A percentile compares a stretch with the other conserved stretches of the same genome.
Conservation (phyloP, 2,888 invertebrate genomes). For the Taphrorychus bicolor region DNA sequence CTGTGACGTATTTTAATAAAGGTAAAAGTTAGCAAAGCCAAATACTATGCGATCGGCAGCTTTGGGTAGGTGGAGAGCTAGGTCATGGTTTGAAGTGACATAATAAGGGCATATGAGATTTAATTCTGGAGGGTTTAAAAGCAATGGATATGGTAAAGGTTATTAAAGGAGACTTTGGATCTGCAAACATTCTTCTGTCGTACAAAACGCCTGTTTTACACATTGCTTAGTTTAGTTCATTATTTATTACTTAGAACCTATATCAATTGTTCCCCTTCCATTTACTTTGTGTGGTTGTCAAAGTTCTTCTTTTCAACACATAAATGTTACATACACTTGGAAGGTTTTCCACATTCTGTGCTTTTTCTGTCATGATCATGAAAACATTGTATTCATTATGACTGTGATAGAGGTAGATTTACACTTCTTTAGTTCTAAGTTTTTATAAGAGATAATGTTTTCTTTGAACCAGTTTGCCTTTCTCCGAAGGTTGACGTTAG, state of each 20-base stretch:
- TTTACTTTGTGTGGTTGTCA: too few species aligned
- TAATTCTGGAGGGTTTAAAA: conserved; percentile 24
- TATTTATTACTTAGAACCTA: conserved; percentile 10
- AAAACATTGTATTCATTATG: conserved; percentile 15
- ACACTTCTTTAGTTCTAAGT: conserved; percentile 9
- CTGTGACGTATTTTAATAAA: too few species aligned
- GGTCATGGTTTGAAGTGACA: too few species aligned
- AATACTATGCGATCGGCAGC: too few species aligned
- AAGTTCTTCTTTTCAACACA: background rate
- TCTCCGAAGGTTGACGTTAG: too few species aligned
- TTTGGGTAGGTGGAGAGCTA: too few species aligned
- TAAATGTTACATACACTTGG: background rate
- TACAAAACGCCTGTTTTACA: background rate
- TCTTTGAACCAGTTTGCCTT: too few species aligned
- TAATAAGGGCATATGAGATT: conserved; percentile 49
- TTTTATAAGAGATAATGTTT: background rate
- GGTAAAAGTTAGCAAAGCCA: too few species aligned
- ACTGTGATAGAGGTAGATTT: conserved; percentile 39
- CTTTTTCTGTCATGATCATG: conserved; percentile 33
- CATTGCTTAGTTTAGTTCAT: conserved; percentile 2
- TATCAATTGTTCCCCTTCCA: background rate
- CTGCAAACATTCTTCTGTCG: background rate
- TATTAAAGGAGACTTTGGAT: conserved; percentile 20
- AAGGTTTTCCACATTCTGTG: background rate
- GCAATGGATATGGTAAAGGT: conserved; percentile 22